Conservation (phyloP, 2,113 vertebrate genomes). For the Albula glossodonta region DNA sequence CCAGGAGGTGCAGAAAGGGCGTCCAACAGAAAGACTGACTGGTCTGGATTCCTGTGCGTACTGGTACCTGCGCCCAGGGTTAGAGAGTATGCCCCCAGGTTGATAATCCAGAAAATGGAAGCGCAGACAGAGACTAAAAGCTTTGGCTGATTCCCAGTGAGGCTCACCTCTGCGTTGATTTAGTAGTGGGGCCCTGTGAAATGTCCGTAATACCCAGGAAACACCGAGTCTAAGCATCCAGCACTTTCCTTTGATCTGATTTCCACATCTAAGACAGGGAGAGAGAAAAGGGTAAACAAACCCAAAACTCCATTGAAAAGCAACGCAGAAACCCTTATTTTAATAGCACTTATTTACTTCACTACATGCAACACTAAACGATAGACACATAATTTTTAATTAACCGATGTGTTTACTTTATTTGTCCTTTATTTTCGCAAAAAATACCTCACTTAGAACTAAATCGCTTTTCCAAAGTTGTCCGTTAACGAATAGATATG, state of each 20-base stretch:
- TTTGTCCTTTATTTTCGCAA: no score
- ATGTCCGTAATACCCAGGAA: slow-evolving; percentile 33
- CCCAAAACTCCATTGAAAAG: background rate
- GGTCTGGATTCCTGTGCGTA: slow-evolving; percentile 12
- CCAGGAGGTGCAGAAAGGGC: background rate
- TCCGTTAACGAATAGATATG: no score
- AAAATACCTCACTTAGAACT: no score
- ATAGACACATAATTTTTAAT: no score
- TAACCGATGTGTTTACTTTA: no score
- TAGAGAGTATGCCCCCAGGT: background rate
- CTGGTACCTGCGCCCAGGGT: background rate
- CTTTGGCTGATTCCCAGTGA: slow-evolving; percentile 7
- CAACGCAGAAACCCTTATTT: background rate
- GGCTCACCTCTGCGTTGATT: slow-evolving; percentile 4
- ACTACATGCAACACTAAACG: no score
- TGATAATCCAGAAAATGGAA: background rate
- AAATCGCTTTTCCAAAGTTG: no score
- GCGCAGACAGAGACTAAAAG: slow-evolving; percentile 5
- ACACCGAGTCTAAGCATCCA: slow-evolving; percentile 58
- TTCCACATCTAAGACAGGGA: background rate
- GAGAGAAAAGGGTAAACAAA: background rate
- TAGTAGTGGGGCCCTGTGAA: slow-evolving; percentile 25
- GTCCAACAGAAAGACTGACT: slow-evolving; percentile 15
- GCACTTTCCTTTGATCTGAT: slow-evolving; percentile 9
- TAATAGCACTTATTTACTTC: no score